Evolutionary conservation across 1,140 invertebrate genomes (phyloP), one percentile per base, ranked within the genome.

Genomic region (honey bee (Apis mellifera)): DNA sequence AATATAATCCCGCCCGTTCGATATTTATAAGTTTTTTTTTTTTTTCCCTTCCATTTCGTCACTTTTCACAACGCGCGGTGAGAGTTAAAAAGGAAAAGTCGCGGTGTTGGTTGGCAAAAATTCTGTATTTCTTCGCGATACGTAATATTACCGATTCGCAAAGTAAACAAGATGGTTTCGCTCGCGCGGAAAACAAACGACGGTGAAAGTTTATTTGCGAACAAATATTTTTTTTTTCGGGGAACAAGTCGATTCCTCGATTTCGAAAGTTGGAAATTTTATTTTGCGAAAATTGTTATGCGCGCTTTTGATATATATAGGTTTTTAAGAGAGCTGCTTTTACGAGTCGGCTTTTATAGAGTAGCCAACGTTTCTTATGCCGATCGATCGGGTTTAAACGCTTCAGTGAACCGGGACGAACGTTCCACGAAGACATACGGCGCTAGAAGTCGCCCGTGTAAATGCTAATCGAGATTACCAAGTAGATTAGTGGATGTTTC

Each of bases 401-500:
- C 66, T 78, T 65, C 75, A 19, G 50, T 78, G 81, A 64, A 78
- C 57, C 81, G 66, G 32, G 32, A 64, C 74, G 23, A 57, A n/a
- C 48, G 66, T 76, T 60, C 50, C 64, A 52, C 66, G 48, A 69
- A 78, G 66, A 70, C 66, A 13, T 42, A 50, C 66, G 19, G 59
- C 21, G 73, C 52, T 60, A 57, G 59, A 71, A 83, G 57, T 78
- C 48, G 19, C 15, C 9, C 57, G 52, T 78, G 75, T 83, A 78
- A 83, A 83, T 78, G 81, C 73, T 83, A 78, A 83, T 83, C 81
- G 65, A 59, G 75, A 83, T 83, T 59, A 62, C 81, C 66, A 13
- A 13, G 9, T 23, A 42, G 79, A 82, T 74, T 55, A 55, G 70
- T 23, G 55, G 70, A 80, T 55, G 55, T 80, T 80, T 74, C 70